Evolutionary conservation across 2,888 invertebrate genomes (phyloP), one percentile per base, ranked within the genome.

Genomic region (Chorisops tibialis): DNA sequence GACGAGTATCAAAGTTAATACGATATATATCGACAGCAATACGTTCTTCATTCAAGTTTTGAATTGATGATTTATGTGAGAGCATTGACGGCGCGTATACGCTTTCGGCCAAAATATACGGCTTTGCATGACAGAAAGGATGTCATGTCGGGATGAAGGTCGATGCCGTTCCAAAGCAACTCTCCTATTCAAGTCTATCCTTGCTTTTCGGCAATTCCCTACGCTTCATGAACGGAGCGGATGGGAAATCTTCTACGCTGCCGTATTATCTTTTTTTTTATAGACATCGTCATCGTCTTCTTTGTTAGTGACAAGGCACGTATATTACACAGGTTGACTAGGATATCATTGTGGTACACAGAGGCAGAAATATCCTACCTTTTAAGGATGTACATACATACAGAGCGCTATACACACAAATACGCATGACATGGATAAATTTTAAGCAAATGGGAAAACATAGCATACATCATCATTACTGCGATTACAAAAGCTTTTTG

Each of bases 401-500:
- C 41, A 16, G 12, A 41, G 12, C 16, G n/a, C n/a, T 41, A 5
- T 41, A 41, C 24, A 21, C 1, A 19, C 21, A 22, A n/a, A 54
- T 19, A 21, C 54, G 19, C 41, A 54, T 54, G 54, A 54, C 58
- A 58, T 35, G 35, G 58, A 47, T 47, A 37, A 47, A 58, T 58
- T 47, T 24, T 35, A 58, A 58, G 37, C 37, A 58, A 58, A 58
- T 47, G 47, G 45, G 18, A 56, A 43, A 54, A 43, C 45, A 47
- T 30, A 35, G 22, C 37, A 58, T 58, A 58, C 41, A 58, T 58
- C 58, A 58, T 58, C 58, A 58, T 58, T 58, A 58, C 19, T n/a
- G 47, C 47, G 58, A 58, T 58, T 58, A 58, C 45, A 58, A 37
- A 58, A 47, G 58, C 47, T 58, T 58, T 52, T 52, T 38, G 51